These are phyloP conservation scores for Anticlea derivata DNA, from an alignment of 2,888 invertebrate genomes.

Conservation along the genomic window DNA sequence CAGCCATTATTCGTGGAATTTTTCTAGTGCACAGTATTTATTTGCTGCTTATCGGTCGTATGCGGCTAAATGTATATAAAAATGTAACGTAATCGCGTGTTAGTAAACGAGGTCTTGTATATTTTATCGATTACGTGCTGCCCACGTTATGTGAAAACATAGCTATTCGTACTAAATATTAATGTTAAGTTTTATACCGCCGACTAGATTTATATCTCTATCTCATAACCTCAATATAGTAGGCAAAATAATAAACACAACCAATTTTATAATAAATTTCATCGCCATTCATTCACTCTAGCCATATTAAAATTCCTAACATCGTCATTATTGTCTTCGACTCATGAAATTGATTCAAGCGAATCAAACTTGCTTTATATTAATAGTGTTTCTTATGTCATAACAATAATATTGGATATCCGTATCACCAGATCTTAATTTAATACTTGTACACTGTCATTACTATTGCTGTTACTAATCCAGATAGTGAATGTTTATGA, in stretches of 20 bases:
- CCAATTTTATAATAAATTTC: no score
- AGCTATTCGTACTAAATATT: conserved; percentile 14
- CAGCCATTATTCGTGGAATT: conserved; percentile 39
- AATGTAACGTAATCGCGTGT: conserved; percentile 49
- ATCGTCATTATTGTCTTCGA: conserved; percentile 45
- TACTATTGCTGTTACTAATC: conserved; percentile 9
- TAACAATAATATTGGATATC: no score
- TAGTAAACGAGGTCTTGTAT: conserved; percentile 52
- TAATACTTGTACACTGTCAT: conserved; percentile 10
- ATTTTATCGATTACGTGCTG: conserved; percentile 50
- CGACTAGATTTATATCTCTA: not conserved
- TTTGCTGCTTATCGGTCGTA: conserved; percentile 41
- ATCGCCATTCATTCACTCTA: not conserved
- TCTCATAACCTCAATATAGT: no score
- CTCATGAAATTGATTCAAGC: conserved; percentile 25
- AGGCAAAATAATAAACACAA: no score
- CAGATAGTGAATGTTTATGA: conserved; percentile 6
- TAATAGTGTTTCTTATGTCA: no score
- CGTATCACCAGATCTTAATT: conserved; percentile 9
- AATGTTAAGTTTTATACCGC: conserved; percentile 6
- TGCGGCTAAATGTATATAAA: conserved; percentile 35
- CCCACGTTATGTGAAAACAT: conserved; percentile 37
- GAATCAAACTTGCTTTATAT: no score
- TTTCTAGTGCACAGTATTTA: conserved; percentile 36
- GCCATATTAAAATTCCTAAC: conserved; percentile 53